Conservation (phyloP, 2,888 invertebrate genomes). For the Allygus modestus region DNA sequence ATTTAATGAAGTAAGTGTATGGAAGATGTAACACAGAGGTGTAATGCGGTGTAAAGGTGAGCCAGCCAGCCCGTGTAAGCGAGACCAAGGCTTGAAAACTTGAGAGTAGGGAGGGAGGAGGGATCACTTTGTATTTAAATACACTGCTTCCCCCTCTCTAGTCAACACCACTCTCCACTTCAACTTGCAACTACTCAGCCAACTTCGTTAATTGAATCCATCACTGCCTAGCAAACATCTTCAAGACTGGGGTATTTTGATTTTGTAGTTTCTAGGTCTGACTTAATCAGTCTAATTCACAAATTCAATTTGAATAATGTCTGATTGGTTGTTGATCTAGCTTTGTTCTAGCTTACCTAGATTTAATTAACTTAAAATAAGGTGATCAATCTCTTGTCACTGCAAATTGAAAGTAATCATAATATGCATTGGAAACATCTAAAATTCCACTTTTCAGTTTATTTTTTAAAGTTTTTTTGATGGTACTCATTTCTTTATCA, state of each 20-base stretch:
- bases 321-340: no score
- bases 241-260: background rate
- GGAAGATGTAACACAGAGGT: conserved; percentile 17
- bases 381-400: no score
- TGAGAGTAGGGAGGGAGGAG: background rate
- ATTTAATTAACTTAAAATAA: no score
- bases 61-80: background rate
- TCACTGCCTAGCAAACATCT: conserved; percentile 23
- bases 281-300: no score
- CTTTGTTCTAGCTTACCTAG: no score
- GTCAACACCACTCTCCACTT: conserved; percentile 29
- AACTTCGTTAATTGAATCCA: conserved; percentile 35
- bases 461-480: no score
- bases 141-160: conserved; percentile 4
- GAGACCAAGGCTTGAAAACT: no score
- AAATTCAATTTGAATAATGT: no score
- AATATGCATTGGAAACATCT: no score
- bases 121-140: conserved; percentile 49
- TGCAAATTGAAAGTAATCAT: no score
- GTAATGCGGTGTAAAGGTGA: background rate
- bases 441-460: no score
- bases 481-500: no score
- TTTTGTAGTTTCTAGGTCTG: background rate
- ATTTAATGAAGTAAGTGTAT: background rate
- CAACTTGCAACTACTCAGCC: conserved; percentile 23